phyloP scores from a whole-genome alignment of 2,888 invertebrate genomes.

The Drosophila vallismaia region DNA sequence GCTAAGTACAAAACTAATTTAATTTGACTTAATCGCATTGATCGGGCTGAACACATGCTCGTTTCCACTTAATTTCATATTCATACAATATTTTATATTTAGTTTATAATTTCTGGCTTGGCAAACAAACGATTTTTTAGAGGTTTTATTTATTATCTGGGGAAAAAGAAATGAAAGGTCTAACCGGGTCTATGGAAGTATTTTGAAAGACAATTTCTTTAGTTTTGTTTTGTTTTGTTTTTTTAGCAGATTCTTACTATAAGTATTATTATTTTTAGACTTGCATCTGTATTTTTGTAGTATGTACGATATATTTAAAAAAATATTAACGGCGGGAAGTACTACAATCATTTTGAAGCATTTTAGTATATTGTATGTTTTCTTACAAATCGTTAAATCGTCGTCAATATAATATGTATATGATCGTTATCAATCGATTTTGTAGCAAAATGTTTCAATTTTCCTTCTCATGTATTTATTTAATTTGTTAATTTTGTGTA shows the following conservation, averaged over 20 bases:
- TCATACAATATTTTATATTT: slow-evolving; percentile 2
- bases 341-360: slow-evolving; percentile 74
- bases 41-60: slow-evolving; percentile 37
- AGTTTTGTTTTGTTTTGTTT: background rate
- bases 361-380: slow-evolving; percentile 35
- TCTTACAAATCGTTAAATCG: slow-evolving; percentile 7
- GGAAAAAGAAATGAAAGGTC: slow-evolving; percentile 6
- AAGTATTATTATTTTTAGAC: slow-evolving; percentile 38
- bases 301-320: slow-evolving; percentile 57
- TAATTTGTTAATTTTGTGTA: slow-evolving; percentile 40
- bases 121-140: slow-evolving; percentile 14
- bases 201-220: slow-evolving; percentile 55
- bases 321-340: slow-evolving; percentile 80
- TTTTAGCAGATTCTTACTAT: slow-evolving; percentile 52
- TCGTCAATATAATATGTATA: slow-evolving; percentile 45
- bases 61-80: slow-evolving; percentile 4
- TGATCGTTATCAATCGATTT: slow-evolving; percentile 60
- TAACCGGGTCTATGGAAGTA: slow-evolving; percentile 59
- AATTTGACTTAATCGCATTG: slow-evolving; percentile 44
- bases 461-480: slow-evolving; percentile 28
- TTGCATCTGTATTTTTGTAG: slow-evolving; percentile 36
- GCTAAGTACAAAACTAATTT: slow-evolving; percentile 45
- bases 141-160: slow-evolving; percentile 6
- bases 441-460: slow-evolving; percentile 64
- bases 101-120: slow-evolving; percentile 17